These are phyloP conservation scores for Aricia agestis DNA, from an alignment of 1,140 invertebrate species.

Conservation along the genomic window DNA sequence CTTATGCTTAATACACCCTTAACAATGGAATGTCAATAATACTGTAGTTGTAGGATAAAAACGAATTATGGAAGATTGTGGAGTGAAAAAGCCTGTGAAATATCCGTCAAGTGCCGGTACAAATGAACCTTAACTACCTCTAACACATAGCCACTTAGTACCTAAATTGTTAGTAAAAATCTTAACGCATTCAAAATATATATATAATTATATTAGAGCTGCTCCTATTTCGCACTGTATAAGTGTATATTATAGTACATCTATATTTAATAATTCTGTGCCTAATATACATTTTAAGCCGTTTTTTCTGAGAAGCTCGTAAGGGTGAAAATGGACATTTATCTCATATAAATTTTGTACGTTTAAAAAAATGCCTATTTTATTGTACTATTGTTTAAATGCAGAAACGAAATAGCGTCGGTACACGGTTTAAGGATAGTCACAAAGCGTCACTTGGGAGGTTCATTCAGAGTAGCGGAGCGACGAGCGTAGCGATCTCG, in stretches of 20 bases:
- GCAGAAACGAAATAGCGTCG: constrained; percentile 23
- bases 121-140: constrained; percentile 40
- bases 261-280: constrained; percentile 71
- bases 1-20: background rate
- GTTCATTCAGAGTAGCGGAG: constrained; percentile 19
- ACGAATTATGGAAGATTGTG: background rate
- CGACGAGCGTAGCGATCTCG: background rate
- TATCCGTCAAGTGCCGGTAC: constrained; percentile 21
- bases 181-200: constrained; percentile 74
- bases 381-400: constrained; percentile 48
- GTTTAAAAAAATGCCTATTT: constrained; percentile 33
- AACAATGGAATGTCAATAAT: constrained; percentile 9
- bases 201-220: constrained; percentile 64
- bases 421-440: constrained; percentile 12
- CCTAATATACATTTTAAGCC: constrained; percentile 73
- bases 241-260: constrained; percentile 68
- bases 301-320: constrained; percentile 65
- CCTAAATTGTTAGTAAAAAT: constrained; percentile 73
- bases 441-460: constrained; percentile 17
- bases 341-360: constrained; percentile 44
- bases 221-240: constrained; percentile 59
- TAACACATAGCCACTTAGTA: constrained; percentile 65
- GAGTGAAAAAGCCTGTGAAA: constrained; percentile 14
- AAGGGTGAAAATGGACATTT: constrained; percentile 58
- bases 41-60: background rate